Evolutionary conservation across 1,140 invertebrate genomes (phyloP).

Genomic region (Drosophila pachea): DNA sequence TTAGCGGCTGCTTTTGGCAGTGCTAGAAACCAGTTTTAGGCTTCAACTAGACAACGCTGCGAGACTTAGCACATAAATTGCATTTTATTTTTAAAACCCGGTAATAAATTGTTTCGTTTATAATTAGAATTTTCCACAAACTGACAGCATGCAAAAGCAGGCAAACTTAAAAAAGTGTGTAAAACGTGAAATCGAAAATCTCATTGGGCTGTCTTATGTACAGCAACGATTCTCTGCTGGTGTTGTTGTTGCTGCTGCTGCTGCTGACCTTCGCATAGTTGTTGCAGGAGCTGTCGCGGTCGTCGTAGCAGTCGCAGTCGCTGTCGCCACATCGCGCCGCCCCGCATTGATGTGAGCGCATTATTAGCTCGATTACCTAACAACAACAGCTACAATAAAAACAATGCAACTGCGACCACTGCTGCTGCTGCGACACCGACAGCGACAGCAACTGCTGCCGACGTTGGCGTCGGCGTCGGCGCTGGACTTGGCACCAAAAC

Average conservation of each 20-base stretch:
- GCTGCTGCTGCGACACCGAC: neutral
- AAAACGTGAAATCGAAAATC: constrained; percentile 36
- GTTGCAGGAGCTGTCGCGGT: constrained; percentile 47
- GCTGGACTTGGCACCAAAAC: constrained; percentile 75
- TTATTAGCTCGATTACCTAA: constrained; percentile 60
- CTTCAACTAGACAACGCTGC: constrained; percentile 52
- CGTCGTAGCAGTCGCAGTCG: constrained; percentile 3
- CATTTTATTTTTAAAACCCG: constrained; percentile 73
- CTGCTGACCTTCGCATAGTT: constrained; percentile 69
- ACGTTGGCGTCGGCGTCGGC: constrained; percentile 47
- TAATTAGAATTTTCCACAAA: constrained; percentile 68
- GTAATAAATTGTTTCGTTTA: constrained; percentile 74
- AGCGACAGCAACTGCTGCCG: constrained; percentile 10
- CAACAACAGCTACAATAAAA: constrained; percentile 8
- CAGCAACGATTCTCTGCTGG: neutral
- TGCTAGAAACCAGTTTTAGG: constrained; percentile 51
- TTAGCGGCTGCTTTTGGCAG: neutral
- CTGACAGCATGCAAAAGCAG: constrained; percentile 51
- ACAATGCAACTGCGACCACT: constrained; percentile 34
- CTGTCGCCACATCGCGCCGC: neutral
- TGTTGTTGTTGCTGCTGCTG: constrained; percentile 22
- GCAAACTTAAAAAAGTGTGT: constrained; percentile 23
- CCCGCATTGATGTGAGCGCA: constrained; percentile 43
- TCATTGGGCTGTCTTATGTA: constrained; percentile 14
- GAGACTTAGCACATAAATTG: constrained; percentile 64